Conservation (phyloP, 2,797 vertebrate genomes). For the Podarcis siculus region DNA sequence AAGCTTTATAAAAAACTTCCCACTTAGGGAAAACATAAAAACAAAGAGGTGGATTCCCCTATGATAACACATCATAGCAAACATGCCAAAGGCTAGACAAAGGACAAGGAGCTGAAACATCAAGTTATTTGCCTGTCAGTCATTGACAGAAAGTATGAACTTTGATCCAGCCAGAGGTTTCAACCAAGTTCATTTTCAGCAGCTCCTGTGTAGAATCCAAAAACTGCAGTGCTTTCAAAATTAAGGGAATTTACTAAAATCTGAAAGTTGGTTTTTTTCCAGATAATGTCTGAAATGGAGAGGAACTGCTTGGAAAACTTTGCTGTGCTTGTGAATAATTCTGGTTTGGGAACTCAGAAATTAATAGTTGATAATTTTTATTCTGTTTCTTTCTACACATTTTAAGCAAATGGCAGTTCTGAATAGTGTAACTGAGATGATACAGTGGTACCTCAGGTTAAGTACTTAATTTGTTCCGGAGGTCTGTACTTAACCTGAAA, state of each 20-base stretch:
- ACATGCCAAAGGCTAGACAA: not conserved
- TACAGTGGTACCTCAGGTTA: too few species aligned
- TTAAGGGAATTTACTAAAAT: not conserved
- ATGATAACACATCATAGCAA: too few species aligned
- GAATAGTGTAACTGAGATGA: slow-evolving; percentile 30
- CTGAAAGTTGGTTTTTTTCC: not conserved
- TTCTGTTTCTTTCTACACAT: too few species aligned
- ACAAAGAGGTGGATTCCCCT: too few species aligned
- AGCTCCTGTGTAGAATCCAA: not conserved
- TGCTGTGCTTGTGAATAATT: not conserved
- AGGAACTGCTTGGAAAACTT: not conserved
- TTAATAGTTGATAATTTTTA: too few species aligned
- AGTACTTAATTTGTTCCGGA: too few species aligned
- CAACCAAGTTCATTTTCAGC: not conserved
- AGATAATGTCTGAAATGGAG: not conserved
- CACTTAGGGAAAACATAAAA: too few species aligned
- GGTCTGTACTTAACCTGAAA: too few species aligned
- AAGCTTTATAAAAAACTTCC: not conserved
- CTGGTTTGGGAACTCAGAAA: not conserved
- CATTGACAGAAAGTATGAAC: too few species aligned
- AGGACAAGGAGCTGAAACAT: not conserved
- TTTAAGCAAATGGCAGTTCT: too few species aligned
- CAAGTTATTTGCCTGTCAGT: too few species aligned
- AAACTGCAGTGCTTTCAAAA: not conserved
- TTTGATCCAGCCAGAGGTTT: not conserved